Evolutionary conservation across 2,888 invertebrate species (phyloP).

Genomic region (Acanthoscelides obtectus): DNA sequence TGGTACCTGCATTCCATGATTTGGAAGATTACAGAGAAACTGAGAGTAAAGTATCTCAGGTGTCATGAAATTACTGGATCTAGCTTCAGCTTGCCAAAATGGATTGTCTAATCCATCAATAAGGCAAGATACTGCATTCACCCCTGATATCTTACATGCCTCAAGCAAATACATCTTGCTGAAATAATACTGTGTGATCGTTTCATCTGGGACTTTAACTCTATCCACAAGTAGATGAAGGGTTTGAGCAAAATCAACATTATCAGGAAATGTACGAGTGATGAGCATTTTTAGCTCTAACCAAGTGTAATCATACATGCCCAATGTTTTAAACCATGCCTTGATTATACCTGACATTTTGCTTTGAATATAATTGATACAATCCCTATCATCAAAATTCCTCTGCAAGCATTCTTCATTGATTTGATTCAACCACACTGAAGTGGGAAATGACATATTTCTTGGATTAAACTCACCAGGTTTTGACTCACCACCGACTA

Average conservation of each 20-base stretch:
- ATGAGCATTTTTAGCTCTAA: slow-evolving; percentile 34
- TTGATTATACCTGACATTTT: slow-evolving; percentile 35
- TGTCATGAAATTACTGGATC: slow-evolving; percentile 26
- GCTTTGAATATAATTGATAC: slow-evolving; percentile 27
- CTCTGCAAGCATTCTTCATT: slow-evolving; percentile 28
- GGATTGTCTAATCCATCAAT: slow-evolving; percentile 33
- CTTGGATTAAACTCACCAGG: slow-evolving; percentile 25
- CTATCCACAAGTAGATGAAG: slow-evolving; percentile 27
- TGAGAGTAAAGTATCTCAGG: slow-evolving; percentile 33
- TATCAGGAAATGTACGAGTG: slow-evolving; percentile 33
- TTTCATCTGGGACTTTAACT: slow-evolving; percentile 29
- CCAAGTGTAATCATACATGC: slow-evolving; percentile 32
- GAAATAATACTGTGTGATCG: slow-evolving; percentile 32
- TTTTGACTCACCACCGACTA: neutral
- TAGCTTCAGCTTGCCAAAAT: slow-evolving; percentile 26
- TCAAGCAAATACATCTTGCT: slow-evolving; percentile 34
- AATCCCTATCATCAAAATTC: slow-evolving; percentile 28
- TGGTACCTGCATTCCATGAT: slow-evolving; percentile 4
- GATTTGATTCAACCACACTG: slow-evolving; percentile 34
- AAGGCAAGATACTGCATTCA: slow-evolving; percentile 33
- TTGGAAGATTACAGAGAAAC: slow-evolving; percentile 22
- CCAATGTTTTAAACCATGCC: slow-evolving; percentile 33
- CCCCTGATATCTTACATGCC: slow-evolving; percentile 34
- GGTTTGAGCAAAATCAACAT: slow-evolving; percentile 30
- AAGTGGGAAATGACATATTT: slow-evolving; percentile 28